Evolutionary conservation across 2,797 vertebrate species (phyloP).

Genomic region (Acanthurus leucopareius): DNA sequence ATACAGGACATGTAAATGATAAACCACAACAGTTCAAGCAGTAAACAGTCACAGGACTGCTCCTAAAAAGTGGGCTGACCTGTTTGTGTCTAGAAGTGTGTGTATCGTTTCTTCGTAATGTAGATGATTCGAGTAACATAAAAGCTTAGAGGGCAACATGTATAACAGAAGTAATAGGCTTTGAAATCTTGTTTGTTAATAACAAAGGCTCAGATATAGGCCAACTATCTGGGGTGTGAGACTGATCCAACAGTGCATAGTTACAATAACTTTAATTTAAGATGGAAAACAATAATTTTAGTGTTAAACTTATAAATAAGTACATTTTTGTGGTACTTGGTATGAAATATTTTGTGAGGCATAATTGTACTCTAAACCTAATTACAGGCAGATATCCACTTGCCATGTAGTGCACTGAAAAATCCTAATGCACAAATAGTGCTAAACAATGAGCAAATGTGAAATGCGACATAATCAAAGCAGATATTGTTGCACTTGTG

Average conservation of each 20-base stretch:
- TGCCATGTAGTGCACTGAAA: not conserved
- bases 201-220: conserved; percentile 65
- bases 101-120: not conserved
- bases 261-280: not conserved
- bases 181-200: conserved; percentile 71
- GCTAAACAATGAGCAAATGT: not conserved
- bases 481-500: not conserved
- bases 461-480: not conserved
- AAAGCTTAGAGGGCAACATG: conserved; percentile 41
- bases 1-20: conserved; percentile 29
- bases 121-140: conserved; percentile 6
- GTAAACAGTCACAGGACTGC: not conserved
- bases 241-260: conserved; percentile 43
- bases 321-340: no score
- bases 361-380: not conserved
- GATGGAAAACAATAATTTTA: not conserved
- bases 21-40: conserved; percentile 34
- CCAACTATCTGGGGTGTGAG: conserved; percentile 59
- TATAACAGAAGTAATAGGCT: conserved; percentile 66
- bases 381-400: not conserved
- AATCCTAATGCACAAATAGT: not conserved
- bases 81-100: conserved; percentile 26
- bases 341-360: not conserved
- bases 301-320: no score
- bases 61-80: conserved; percentile 59